Percentiles rank a stretch among this genome's conserved stretches.
These are phyloP conservation scores for Panurus biarmicus DNA, from an alignment of 2,113 vertebrate genomes.

Conservation along the genomic window DNA sequence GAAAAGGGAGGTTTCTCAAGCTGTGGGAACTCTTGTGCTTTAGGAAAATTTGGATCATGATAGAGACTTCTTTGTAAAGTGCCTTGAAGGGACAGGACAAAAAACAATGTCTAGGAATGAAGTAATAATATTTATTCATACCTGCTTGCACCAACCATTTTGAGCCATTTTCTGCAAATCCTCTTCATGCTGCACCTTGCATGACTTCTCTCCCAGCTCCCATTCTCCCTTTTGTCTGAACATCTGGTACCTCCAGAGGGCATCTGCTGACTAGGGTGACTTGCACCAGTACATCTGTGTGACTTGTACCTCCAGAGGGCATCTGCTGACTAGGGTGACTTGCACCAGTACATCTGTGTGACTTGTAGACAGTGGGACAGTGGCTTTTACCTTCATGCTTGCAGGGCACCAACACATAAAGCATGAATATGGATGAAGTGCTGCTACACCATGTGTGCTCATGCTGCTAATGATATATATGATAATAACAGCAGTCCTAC, in stretches of 20 bases:
- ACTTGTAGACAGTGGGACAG: not conserved
- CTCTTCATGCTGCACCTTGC: not conserved
- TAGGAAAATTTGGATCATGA: not conserved
- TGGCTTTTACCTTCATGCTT: not conserved
- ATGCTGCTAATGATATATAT: not conserved
- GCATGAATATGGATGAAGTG: not conserved
- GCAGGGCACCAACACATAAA: not conserved
- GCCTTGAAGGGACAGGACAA: not conserved
- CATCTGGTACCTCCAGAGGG: not conserved
- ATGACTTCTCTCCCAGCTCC: not conserved
- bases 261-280: not conserved
- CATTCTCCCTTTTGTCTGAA: not conserved
- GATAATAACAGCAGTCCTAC: not conserved
- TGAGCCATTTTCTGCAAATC: not conserved
- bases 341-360: not conserved
- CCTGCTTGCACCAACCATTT: not conserved
- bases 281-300: not conserved
- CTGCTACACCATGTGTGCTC: not conserved
- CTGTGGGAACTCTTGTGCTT: not conserved
- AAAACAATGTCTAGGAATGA: not conserved
- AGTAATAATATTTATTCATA: not conserved
- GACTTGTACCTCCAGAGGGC: not conserved
- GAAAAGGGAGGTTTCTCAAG: not conserved
- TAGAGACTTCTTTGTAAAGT: not conserved
- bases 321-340: not conserved